These are phyloP conservation scores for Philopotamus ludificatus DNA, from an alignment of 1,140 invertebrate species.

Conservation along the genomic window DNA sequence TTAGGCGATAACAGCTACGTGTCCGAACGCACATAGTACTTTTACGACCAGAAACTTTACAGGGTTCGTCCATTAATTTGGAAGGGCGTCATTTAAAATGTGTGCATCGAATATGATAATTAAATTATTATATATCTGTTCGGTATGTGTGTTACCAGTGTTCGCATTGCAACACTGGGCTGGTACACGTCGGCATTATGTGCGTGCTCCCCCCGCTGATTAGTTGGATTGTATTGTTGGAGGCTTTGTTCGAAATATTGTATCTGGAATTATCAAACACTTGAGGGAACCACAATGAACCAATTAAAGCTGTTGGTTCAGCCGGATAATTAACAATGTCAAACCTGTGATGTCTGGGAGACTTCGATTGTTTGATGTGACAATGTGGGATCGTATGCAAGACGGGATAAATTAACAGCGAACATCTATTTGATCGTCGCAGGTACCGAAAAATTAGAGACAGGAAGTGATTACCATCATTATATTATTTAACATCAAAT, in stretches of 20 bases:
- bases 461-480: neutral
- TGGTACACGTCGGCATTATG: neutral
- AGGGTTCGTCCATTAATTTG: neutral
- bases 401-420: neutral
- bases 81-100: neutral
- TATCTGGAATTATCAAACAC: conserved; percentile 29
- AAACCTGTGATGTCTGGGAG: conserved; percentile 8
- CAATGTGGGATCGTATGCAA: neutral
- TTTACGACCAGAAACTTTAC: neutral
- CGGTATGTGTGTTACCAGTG: too few species aligned
- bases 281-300: conserved; percentile 32
- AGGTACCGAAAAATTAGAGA: neutral
- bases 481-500: neutral
- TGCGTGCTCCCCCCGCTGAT: neutral
- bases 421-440: neutral
- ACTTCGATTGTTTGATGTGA: neutral
- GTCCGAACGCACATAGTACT: neutral
- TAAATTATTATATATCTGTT: too few species aligned
- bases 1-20: neutral
- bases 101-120: too few species aligned
- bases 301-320: conserved; percentile 22
- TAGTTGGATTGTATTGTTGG: neutral
- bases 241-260: conserved; percentile 10
- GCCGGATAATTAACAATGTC: conserved; percentile 18
- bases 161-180: neutral